These are phyloP conservation scores for Peromyscus aztecus DNA, from an alignment of 2,797 vertebrate genomes.

Conservation along the genomic window DNA sequence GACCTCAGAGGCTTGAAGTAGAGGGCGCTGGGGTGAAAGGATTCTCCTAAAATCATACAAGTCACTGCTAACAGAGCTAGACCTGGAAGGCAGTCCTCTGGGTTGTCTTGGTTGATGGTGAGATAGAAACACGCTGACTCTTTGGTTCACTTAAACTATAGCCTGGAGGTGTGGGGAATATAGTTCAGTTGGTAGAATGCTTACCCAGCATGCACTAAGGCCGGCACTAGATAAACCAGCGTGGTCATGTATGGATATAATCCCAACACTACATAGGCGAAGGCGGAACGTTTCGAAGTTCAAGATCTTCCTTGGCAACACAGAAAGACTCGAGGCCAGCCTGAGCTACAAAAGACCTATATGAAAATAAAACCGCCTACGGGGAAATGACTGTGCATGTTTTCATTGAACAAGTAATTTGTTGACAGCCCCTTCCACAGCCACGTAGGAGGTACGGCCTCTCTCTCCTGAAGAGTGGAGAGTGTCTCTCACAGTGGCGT, in stretches of 20 bases:
- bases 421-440: background rate
- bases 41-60: constrained; percentile 3
- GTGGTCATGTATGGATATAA: background rate
- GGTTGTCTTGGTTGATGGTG: background rate
- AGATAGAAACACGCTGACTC: background rate
- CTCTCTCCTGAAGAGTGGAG: background rate
- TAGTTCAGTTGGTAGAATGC: background rate
- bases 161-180: background rate
- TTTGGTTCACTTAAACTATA: background rate
- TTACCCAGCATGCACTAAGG: background rate
- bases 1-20: background rate
- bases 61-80: background rate
- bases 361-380: background rate
- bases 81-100: background rate
- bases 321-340: background rate
- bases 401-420: background rate
- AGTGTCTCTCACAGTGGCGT: background rate
- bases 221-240: background rate
- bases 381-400: background rate
- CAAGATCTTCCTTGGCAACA: background rate
- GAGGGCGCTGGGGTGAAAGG: background rate
- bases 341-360: background rate
- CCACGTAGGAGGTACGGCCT: accelerated
- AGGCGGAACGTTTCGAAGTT: background rate
- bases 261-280: background rate